Percentiles rank a stretch among this genome's conserved stretches.
Evolutionary conservation across 2,797 vertebrate genomes (phyloP).

Genomic region (Poeciliopsis turneri): DNA sequence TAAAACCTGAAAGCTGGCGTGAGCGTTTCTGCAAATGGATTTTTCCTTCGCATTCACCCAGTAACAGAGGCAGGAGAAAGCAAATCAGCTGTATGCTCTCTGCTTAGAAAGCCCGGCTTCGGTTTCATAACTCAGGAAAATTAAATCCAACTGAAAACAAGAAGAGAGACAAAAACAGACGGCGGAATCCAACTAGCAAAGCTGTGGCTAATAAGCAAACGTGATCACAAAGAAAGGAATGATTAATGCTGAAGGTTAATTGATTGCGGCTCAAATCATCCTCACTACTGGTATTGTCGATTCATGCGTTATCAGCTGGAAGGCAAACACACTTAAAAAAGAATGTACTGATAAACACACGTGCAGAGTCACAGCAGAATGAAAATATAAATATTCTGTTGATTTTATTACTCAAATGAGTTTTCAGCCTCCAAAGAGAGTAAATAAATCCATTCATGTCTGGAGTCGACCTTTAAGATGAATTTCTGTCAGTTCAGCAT

Average conservation of each 20-base stretch:
- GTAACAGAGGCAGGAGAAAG: constrained; percentile 26
- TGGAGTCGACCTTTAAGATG: neutral
- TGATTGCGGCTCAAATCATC: too few relatives aligned
- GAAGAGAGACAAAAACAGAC: neutral
- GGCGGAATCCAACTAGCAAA: too few relatives aligned
- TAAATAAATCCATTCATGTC: neutral
- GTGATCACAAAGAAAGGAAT: too few relatives aligned
- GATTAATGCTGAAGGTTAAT: too few relatives aligned
- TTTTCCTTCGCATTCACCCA: constrained; percentile 37
- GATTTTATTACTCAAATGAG: neutral
- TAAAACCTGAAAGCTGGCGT: constrained; percentile 38
- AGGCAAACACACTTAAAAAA: too few relatives aligned
- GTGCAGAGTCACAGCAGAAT: too few relatives aligned
- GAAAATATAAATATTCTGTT: too few relatives aligned
- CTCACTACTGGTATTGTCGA: too few relatives aligned
- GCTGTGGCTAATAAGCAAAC: too few relatives aligned
- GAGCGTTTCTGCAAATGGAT: constrained; percentile 22
- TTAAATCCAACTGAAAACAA: neutral
- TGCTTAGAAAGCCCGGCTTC: constrained; percentile 2
- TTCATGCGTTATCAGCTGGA: too few relatives aligned
- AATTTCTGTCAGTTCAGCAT: constrained; percentile 22
- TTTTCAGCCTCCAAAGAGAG: neutral
- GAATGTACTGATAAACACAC: too few relatives aligned
- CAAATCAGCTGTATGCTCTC: constrained; percentile 24
- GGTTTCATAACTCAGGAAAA: neutral